Evolutionary conservation across 1,140 invertebrate species (phyloP).

Genomic region (Physella acuta): DNA sequence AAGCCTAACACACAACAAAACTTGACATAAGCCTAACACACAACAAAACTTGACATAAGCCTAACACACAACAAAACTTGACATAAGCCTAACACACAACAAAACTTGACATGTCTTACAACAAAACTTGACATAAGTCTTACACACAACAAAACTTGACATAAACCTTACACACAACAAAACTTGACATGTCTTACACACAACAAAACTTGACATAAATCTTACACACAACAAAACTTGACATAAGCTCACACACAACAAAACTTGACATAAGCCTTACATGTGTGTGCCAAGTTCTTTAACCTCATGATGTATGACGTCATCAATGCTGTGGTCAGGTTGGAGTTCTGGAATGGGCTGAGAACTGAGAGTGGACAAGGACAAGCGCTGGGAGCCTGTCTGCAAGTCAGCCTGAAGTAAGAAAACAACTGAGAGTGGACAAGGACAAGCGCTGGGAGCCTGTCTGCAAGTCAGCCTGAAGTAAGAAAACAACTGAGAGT

Average conservation of each 20-base stretch:
- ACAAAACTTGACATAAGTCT: too few species aligned
- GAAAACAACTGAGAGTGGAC: slow-evolving; percentile 63
- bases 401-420: slow-evolving; percentile 83
- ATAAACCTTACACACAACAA: neutral
- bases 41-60: too few species aligned
- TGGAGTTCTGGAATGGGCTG: slow-evolving; percentile 68
- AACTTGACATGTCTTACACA: neutral
- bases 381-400: slow-evolving; percentile 83
- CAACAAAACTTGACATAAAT: neutral
- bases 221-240: neutral
- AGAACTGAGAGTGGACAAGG: slow-evolving; percentile 65
- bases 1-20: too few species aligned
- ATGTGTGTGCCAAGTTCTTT: slow-evolving; percentile 97
- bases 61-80: too few species aligned
- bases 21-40: too few species aligned
- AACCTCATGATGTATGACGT: slow-evolving; percentile 96
- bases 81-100: too few species aligned
- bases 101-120: too few species aligned
- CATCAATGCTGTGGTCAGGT: slow-evolving; percentile 85
- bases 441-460: slow-evolving; percentile 81
- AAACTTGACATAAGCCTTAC: slow-evolving; percentile 65
- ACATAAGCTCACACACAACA: too few species aligned
- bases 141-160: too few species aligned
- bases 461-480: slow-evolving; percentile 86
- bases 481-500: slow-evolving; percentile 57